Conservation (phyloP, 2,113 vertebrate species). For the Ceratotherium simum region DNA sequence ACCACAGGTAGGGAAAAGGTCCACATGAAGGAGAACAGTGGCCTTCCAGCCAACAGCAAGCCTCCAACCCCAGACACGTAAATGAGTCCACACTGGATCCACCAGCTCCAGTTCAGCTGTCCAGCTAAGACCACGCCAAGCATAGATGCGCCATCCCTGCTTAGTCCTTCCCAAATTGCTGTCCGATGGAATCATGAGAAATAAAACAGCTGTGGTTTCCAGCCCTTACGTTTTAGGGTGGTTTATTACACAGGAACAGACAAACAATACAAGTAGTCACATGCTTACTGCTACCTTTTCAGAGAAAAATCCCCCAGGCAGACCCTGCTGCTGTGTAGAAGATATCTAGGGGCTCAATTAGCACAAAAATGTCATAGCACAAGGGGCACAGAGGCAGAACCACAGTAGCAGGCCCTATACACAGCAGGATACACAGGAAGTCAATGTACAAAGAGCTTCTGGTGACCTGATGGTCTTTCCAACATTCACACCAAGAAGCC, state of each 20-base stretch:
- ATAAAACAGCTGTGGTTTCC: neutral
- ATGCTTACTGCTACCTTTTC: neutral
- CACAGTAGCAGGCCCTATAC: neutral
- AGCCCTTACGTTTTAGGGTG: neutral
- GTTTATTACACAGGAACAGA: neutral
- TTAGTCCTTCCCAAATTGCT: neutral
- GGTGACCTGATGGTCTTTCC: neutral
- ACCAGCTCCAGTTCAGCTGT: neutral
- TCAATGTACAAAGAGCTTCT: neutral
- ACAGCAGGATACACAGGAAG: neutral
- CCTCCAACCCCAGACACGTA: fast-evolving
- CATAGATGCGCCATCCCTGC: no score
- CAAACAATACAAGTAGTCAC: neutral
- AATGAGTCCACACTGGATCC: neutral
- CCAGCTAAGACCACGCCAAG: neutral
- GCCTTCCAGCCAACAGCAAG: neutral
- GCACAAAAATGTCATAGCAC: neutral
- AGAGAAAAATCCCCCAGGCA: neutral
- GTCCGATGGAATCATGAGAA: neutral
- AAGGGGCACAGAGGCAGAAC: neutral
- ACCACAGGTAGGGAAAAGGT: neutral
- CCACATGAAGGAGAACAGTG: neutral
- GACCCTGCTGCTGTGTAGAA: neutral
- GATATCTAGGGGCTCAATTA: neutral
- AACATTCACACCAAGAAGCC: neutral